Evolutionary conservation across 2,888 invertebrate genomes (phyloP).

Genomic region (Drosophila kanekoi): DNA sequence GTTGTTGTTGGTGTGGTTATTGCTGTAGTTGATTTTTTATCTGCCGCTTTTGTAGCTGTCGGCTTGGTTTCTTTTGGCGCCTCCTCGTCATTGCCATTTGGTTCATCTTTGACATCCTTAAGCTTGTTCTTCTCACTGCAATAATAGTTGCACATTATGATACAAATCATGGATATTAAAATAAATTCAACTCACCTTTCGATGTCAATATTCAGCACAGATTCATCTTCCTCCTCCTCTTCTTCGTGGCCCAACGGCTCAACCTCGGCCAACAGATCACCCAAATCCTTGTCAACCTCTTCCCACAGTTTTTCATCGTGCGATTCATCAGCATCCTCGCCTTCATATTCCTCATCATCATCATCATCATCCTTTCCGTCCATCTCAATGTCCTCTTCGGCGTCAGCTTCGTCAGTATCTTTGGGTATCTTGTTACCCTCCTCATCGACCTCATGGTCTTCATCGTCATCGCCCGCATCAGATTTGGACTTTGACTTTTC

Average conservation of each 20-base stretch:
- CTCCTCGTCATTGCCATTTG: conserved; percentile 72
- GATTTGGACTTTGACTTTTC: conserved; percentile 87
- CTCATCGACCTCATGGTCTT: conserved; percentile 48
- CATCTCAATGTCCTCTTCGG: conserved; percentile 82
- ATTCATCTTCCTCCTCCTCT: conserved; percentile 89
- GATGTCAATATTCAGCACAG: conserved; percentile 85
- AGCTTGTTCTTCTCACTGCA: conserved; percentile 86
- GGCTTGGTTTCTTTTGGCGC: conserved; percentile 34
- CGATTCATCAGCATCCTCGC: conserved; percentile 87
- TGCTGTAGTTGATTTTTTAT: conserved; percentile 34
- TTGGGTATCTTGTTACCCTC: conserved; percentile 43
- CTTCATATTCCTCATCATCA: conserved; percentile 87
- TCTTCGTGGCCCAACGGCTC: conserved; percentile 88
- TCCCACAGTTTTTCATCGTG: conserved; percentile 91
- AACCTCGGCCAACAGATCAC: conserved; percentile 90
- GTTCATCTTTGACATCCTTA: conserved; percentile 77
- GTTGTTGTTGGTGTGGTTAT: conserved; percentile 33
- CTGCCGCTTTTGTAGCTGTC: conserved; percentile 24
- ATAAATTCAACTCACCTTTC: conserved; percentile 85
- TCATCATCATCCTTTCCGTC: conserved; percentile 78
- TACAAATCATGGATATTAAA: no score
- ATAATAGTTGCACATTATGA: conserved; percentile 22
- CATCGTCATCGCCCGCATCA: conserved; percentile 55
- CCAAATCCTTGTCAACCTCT: conserved; percentile 92
- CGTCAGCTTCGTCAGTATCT: conserved; percentile 86